Evolutionary conservation across 37 sponge, comb jelly and placozoan species (phyloP), one percentile per base, ranked within the genome.

Genomic region (Dysidea cf. avara): DNA sequence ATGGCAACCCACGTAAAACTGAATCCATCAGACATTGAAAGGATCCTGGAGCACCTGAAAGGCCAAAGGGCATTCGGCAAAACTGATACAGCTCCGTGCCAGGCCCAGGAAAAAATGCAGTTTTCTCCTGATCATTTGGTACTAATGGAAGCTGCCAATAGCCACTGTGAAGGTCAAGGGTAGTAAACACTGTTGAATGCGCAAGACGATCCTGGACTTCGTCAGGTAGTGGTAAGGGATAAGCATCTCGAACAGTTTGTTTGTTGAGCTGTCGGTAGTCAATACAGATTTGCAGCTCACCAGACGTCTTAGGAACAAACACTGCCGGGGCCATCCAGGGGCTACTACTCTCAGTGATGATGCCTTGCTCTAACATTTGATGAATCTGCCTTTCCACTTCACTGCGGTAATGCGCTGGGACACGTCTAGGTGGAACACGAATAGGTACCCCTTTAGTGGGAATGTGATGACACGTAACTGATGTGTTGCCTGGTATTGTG

Each of bases 81-180:
- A 56, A 72, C 36, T 72, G 39, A 34, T 33, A 57, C 74, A 72
- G 22, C 31, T 58, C 60, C 74, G 34, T 54, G 30, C 60, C 74
- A 28, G 74, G 74, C 31, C 74, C 74, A 1, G 59, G 74, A 18
- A 33, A 72, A 39, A 72, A 71, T 53, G 72, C 72, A 28, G 57
- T 71, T 71, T 71, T 71, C 36, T 36, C 11, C 26, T 53, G 50
- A 18, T 71, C 30, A 7, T 30, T 6, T 25, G 50, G 35, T 24
- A 17, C 51, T 11, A 71, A 11, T 7, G 72, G 34, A 6, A 53
- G 13, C 24, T 71, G 72, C 72, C 72, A n/a, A n/a, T n/a, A n/a
- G n/a, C n/a, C n/a, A n/a, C n/a, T n/a, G n/a, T n/a, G n/a, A n/a
- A n/a, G n/a, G 31, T 71, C 72, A 37, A 53, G 31, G 5, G 34